Conservation (phyloP, 2,797 vertebrate species). For the Muraenolepis orangiensis region DNA sequence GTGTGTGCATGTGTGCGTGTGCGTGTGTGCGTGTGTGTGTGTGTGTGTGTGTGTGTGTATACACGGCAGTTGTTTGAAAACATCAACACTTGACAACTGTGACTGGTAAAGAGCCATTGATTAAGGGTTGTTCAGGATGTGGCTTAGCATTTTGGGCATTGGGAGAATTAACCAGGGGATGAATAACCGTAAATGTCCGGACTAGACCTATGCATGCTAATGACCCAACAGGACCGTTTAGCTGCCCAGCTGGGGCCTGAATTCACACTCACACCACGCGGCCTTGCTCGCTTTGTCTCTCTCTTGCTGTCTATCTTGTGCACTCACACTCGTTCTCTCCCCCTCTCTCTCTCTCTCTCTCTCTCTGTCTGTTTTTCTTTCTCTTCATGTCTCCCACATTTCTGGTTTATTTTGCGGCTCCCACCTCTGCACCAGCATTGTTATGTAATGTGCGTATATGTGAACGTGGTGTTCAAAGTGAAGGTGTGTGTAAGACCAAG, state of each 20-base stretch:
- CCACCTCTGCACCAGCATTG: not conserved
- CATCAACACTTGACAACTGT: not conserved
- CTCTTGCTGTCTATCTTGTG: conserved; percentile 4
- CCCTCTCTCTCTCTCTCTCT: too few species aligned
- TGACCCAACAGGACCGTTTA: conserved; percentile 57
- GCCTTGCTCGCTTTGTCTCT: conserved; percentile 23
- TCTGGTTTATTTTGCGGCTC: not conserved
- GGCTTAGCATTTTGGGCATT: conserved; percentile 24
- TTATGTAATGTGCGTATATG: not conserved
- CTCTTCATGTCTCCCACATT: not conserved
- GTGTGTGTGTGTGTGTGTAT: not conserved
- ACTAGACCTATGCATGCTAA: conserved; percentile 66
- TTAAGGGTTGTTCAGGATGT: conserved; percentile 27
- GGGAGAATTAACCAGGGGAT: conserved; percentile 53
- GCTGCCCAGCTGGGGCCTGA: conserved; percentile 61
- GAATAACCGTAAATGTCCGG: conserved; percentile 69
- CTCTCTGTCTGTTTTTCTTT: too few species aligned
- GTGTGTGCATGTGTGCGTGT: not conserved
- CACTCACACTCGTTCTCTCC: not conserved
- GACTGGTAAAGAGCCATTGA: conserved; percentile 20
- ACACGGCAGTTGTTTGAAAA: not conserved
- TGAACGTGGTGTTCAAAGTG: not conserved
- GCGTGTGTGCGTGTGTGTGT: not conserved
- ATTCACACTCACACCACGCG: conserved; percentile 53
- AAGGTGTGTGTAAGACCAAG: not conserved